Percentiles rank a stretch among this genome's conserved stretches.
phyloP scores from a whole-genome alignment of 2,888 invertebrate genomes.

The Pristionchus mayeri region DNA sequence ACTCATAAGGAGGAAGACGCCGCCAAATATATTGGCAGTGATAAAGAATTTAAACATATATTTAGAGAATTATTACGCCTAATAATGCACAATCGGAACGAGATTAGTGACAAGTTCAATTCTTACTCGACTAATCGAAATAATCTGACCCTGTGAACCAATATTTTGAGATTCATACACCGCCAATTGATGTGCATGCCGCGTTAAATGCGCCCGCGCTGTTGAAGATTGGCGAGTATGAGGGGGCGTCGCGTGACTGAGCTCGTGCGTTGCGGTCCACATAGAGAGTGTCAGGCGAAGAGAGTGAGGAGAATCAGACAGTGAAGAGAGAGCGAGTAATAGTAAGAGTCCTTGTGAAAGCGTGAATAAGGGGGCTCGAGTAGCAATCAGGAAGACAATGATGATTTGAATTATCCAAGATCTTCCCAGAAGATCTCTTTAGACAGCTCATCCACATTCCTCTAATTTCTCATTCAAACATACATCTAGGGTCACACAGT shows the following conservation, averaged over 20 bases:
- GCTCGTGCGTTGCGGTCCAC: neutral
- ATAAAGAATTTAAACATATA: neutral
- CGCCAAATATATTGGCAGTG: neutral
- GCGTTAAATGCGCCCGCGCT: neutral
- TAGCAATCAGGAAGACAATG: constrained; percentile 41
- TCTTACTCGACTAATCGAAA: neutral
- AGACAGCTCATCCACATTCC: neutral
- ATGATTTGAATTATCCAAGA: constrained; percentile 38
- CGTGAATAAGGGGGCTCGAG: constrained; percentile 44
- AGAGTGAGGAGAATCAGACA: constrained; percentile 13
- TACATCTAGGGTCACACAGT: neutral
- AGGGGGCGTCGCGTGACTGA: constrained; percentile 44
- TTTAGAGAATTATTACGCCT: neutral
- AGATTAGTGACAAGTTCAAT: no score
- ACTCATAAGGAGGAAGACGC: no score
- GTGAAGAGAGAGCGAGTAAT: constrained; percentile 6
- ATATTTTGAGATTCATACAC: constrained; percentile 18
- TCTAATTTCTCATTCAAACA: neutral
- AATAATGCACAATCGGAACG: no score
- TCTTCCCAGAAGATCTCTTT: neutral
- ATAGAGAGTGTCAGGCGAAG: constrained; percentile 26
- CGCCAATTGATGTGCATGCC: constrained; percentile 40
- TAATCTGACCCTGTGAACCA: constrained; percentile 2
- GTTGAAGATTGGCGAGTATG: constrained; percentile 40
- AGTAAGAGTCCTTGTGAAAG: neutral